Evolutionary conservation across 2,113 vertebrate genomes (phyloP).

Genomic region (Muntiacus reevesi): DNA sequence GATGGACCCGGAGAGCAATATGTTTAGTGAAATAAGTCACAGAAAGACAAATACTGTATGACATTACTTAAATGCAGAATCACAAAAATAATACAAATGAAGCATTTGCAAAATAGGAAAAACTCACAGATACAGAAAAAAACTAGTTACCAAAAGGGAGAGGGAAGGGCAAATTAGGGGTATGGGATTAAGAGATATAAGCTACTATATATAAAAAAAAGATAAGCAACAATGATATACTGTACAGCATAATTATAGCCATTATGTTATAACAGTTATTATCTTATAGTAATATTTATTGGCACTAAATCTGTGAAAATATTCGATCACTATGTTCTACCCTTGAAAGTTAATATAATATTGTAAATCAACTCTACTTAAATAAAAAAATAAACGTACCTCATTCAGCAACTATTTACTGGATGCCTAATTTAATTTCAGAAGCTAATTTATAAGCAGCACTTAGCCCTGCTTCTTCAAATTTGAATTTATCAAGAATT

Average conservation of each 20-base stretch:
- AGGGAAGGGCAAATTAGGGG: background rate
- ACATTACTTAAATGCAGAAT: background rate
- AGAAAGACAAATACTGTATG: background rate
- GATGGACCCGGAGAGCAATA: background rate
- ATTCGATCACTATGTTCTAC: background rate
- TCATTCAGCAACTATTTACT: background rate
- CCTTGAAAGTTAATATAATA: background rate
- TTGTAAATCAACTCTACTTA: background rate
- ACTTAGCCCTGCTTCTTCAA: background rate
- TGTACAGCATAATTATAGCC: background rate
- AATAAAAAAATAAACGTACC: background rate
- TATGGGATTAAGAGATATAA: background rate
- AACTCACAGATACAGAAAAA: background rate
- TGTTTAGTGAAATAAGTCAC: background rate
- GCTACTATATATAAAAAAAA: background rate
- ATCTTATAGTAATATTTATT: background rate
- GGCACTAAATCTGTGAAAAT: background rate
- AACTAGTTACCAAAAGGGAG: background rate
- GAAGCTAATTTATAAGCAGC: constrained; percentile 8
- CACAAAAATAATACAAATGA: background rate
- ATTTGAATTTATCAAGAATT: constrained; percentile 1
- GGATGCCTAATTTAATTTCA: constrained; percentile 6
- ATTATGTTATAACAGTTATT: background rate
- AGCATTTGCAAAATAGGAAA: background rate
- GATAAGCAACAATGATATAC: background rate